Evolutionary conservation across 2,888 invertebrate species (phyloP).

Genomic region (Microctonus brassicae): DNA sequence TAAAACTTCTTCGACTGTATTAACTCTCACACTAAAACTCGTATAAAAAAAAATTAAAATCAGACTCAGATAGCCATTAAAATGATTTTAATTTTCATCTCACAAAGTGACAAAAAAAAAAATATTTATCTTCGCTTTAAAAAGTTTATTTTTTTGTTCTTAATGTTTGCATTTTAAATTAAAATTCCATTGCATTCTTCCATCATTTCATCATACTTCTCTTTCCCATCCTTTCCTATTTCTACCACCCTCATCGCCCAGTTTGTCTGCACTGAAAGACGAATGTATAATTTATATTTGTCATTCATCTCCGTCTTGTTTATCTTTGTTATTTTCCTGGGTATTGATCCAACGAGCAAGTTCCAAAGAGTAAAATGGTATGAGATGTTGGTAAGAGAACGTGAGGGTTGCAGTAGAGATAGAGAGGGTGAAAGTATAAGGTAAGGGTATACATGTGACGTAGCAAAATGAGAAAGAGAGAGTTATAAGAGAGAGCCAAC

Average conservation of each 20-base stretch:
- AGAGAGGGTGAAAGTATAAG: slow-evolving; percentile 32
- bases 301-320: slow-evolving; percentile 63
- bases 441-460: slow-evolving; percentile 33
- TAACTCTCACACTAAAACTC: no score
- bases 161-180: not conserved
- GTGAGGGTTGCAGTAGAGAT: slow-evolving; percentile 8
- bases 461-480: slow-evolving; percentile 33
- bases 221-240: not conserved
- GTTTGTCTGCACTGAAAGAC: slow-evolving; percentile 49
- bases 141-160: no score
- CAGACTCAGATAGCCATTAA: no score
- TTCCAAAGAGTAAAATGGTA: slow-evolving; percentile 52
- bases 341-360: slow-evolving; percentile 60
- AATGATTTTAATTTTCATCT: no score
- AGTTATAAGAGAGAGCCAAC: slow-evolving; percentile 36
- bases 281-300: slow-evolving; percentile 64
- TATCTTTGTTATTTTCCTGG: slow-evolving; percentile 64
- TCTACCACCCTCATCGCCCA: slow-evolving; percentile 35
- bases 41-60: no score
- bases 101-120: no score
- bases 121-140: no score
- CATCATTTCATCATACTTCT: not conserved
- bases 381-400: not conserved
- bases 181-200: not conserved
- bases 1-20: no score